Evolutionary conservation across 2,797 vertebrate genomes (phyloP).

Genomic region (Fratercula arctica): DNA sequence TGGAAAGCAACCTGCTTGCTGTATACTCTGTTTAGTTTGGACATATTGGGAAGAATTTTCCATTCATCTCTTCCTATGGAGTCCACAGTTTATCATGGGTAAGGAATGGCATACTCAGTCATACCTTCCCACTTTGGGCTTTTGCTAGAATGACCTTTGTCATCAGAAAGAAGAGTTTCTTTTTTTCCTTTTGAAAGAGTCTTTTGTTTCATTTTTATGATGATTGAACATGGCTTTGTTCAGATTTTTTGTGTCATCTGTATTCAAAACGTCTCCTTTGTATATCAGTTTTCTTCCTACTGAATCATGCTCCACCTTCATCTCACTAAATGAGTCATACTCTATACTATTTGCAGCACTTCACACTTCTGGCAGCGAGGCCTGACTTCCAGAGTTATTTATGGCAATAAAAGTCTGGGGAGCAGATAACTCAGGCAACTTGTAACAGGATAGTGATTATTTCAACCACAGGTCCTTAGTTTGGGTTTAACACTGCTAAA

Average conservation of each 20-base stretch:
- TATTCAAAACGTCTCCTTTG: slow-evolving; percentile 19
- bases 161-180: background rate
- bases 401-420: slow-evolving; percentile 24
- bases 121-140: background rate
- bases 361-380: slow-evolving; percentile 34
- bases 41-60: background rate
- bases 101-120: background rate
- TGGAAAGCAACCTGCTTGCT: slow-evolving; percentile 1
- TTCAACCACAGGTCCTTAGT: background rate
- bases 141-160: background rate
- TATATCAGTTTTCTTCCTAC: slow-evolving; percentile 44
- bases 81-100: background rate
- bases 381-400: slow-evolving; percentile 49
- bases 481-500: slow-evolving; percentile 7
- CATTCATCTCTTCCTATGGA: background rate
- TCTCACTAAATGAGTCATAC: slow-evolving; percentile 55
- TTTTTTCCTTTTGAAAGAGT: background rate
- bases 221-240: slow-evolving; percentile 32
- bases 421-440: slow-evolving; percentile 12
- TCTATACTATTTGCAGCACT: slow-evolving; percentile 50
- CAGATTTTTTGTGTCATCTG: background rate
- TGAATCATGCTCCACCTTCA: slow-evolving; percentile 53
- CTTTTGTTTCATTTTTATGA: slow-evolving; percentile 22
- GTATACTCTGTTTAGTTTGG: background rate
- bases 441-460: slow-evolving; percentile 17